Percentiles rank a stretch among this genome's conserved stretches.
These are phyloP conservation scores for Synodontis membranacea DNA, from an alignment of 2,113 vertebrate genomes.

Conservation along the genomic window DNA sequence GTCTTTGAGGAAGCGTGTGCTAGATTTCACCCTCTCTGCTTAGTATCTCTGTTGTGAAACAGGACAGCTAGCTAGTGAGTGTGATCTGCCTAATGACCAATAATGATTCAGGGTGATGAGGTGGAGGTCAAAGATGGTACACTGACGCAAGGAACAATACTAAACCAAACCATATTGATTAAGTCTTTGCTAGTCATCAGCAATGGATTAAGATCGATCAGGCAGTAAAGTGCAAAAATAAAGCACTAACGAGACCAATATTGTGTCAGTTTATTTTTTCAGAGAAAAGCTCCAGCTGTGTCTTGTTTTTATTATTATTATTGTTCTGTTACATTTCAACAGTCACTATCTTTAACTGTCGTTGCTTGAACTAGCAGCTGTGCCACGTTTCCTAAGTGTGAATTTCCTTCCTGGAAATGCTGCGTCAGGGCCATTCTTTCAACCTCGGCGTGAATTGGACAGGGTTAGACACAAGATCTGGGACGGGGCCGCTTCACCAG, in stretches of 20 bases:
- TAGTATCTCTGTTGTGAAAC: neutral
- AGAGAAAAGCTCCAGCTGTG: neutral
- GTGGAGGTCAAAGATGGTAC: neutral
- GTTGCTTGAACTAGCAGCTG: neutral
- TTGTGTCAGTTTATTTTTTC: neutral
- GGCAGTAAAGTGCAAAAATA: neutral
- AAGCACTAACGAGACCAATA: neutral
- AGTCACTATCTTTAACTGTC: neutral
- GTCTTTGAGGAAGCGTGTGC: neutral
- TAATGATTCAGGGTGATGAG: neutral
- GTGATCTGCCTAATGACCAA: neutral
- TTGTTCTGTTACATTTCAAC: neutral
- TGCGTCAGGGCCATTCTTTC: neutral
- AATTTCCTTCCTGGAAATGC: constrained; percentile 8
- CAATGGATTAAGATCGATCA: neutral
- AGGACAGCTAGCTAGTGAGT: neutral
- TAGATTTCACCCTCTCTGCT: neutral
- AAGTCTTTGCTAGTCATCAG: neutral
- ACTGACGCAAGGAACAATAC: neutral
- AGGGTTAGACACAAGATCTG: too few species aligned
- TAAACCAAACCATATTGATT: neutral
- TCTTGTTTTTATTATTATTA: neutral
- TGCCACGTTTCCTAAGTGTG: constrained; percentile 7
- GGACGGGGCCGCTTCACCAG: too few species aligned
- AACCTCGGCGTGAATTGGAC: neutral